Base-by-base conservation (phyloP, 2,113 vertebrate species). In the Microtus ochrogaster region DNA sequence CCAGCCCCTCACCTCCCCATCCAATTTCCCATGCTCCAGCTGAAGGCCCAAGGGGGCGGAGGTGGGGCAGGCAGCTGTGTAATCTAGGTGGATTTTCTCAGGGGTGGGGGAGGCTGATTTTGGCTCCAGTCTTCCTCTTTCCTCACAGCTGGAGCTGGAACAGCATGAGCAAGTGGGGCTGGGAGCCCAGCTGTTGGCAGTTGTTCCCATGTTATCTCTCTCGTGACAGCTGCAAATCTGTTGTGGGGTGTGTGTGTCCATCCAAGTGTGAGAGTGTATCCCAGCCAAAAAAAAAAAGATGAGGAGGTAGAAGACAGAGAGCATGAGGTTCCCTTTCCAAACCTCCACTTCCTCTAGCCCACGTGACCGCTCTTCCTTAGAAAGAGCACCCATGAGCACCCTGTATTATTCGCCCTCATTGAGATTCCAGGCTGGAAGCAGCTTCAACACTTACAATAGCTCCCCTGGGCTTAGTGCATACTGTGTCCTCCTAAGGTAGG, bases 81-180 rank as follows among this genome's bases (percentile, higher is more conserved):
- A 89, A 96, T 97, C 96, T 97, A 72, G 90, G 66, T 95, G 93
- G 91, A 94, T 95, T 94, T 98, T 97, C 97, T 97, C 93, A 96
- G 81, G 92, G 84, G 81, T 93, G 41, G 77, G 93, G 95, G 76
- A 73, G 92, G 91, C 78, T 66, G 82, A 49, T 24, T 94, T 92
- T 92, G 96, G 95, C 92, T 95, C 74, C 66, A 28, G 88, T 3
- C 76, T 93, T 55, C 21, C 81, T 86, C 72, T 61, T 95, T 72
- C 81, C 58, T 94, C 97, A 91, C 95, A 97, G 93, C 96, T 97
- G 97, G 96, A 94, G 93, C 93, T 92, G 88, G 88, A 89, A 49
- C 76, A 70, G 95, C 84, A 47, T 44, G 82, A 90, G 81, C 3
- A 21, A 70, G 85, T 19, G 52, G 90, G 81, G 84, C 58, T 55